Evolutionary conservation across 2,888 invertebrate species (phyloP).

Genomic region (Eueremaeus valkanovi): DNA sequence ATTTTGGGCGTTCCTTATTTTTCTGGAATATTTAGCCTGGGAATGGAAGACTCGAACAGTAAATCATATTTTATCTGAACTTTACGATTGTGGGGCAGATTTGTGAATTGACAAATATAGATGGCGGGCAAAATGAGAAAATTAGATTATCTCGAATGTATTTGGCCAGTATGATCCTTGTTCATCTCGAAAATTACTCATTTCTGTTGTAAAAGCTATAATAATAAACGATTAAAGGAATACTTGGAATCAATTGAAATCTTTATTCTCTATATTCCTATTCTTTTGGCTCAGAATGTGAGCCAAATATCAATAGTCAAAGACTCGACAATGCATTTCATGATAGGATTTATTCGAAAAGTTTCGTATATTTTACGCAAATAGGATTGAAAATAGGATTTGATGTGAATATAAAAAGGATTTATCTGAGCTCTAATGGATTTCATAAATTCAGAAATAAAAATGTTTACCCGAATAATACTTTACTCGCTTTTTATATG

Average conservation of each 20-base stretch:
- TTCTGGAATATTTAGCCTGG: too few species aligned
- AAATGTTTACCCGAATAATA: conserved; percentile 7
- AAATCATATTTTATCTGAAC: too few species aligned
- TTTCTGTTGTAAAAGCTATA: too few species aligned
- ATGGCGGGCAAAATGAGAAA: too few species aligned
- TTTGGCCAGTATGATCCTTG: too few species aligned
- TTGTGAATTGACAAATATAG: too few species aligned
- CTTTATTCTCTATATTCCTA: not conserved
- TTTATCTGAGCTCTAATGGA: not conserved
- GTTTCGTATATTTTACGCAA: conserved; percentile 31
- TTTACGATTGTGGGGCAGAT: too few species aligned
- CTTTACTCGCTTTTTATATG: conserved; percentile 21
- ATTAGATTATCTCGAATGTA: too few species aligned
- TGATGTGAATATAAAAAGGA: conserved; percentile 28
- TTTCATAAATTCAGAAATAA: not conserved
- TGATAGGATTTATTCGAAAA: conserved; percentile 14
- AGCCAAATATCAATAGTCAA: conserved; percentile 18
- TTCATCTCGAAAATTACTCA: too few species aligned
- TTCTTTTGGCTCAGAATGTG: not conserved
- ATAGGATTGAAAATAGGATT: conserved; percentile 13
- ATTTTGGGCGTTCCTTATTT: too few species aligned
- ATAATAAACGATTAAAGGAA: too few species aligned
- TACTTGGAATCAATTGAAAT: not conserved
- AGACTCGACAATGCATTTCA: conserved; percentile 12
- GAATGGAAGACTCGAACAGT: too few species aligned